phyloP scores from a whole-genome alignment of 2,113 vertebrate species.

The Hydrolagus affinis region DNA sequence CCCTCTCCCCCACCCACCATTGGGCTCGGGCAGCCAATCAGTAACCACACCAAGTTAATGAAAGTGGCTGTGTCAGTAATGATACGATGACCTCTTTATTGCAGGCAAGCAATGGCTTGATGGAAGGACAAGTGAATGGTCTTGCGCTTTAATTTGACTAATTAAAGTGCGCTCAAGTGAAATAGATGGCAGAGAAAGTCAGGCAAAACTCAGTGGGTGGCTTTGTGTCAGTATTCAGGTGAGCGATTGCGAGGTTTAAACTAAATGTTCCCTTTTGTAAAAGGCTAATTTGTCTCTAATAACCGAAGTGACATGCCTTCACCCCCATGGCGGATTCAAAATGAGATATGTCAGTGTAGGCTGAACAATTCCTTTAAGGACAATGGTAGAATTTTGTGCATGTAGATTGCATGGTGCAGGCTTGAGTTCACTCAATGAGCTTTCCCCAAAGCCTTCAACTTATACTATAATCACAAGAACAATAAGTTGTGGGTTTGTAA shows the following conservation, averaged over 20 bases:
- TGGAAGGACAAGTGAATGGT: slow-evolving; percentile 16
- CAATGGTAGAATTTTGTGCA: not conserved
- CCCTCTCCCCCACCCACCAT: not conserved
- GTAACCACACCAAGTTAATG: slow-evolving; percentile 12
- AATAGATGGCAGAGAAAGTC: slow-evolving; percentile 12
- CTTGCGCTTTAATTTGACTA: slow-evolving; percentile 1
- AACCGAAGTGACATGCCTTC: slow-evolving; percentile 5
- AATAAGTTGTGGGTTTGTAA: not conserved
- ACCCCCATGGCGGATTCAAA: not conserved
- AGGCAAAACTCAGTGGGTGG: slow-evolving; percentile 3
- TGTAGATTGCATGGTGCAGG: not conserved
- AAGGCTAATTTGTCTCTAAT: slow-evolving; percentile 22
- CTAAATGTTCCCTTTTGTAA: slow-evolving; percentile 26
- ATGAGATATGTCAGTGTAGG: not conserved
- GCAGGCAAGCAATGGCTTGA: slow-evolving; percentile 2
- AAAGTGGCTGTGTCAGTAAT: not conserved
- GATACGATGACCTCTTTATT: slow-evolving; percentile 18
- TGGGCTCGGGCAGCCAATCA: slow-evolving; percentile 34
- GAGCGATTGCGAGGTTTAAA: not conserved
- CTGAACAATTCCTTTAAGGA: not conserved
- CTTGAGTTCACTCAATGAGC: not conserved
- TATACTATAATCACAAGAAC: slow-evolving; percentile 14
- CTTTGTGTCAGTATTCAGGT: not conserved
- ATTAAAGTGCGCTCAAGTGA: slow-evolving; percentile 28
- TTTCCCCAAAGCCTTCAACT: slow-evolving; percentile 3